Evolutionary conservation across 2,888 invertebrate genomes (phyloP).

Genomic region (Drosophila subquinaria): DNA sequence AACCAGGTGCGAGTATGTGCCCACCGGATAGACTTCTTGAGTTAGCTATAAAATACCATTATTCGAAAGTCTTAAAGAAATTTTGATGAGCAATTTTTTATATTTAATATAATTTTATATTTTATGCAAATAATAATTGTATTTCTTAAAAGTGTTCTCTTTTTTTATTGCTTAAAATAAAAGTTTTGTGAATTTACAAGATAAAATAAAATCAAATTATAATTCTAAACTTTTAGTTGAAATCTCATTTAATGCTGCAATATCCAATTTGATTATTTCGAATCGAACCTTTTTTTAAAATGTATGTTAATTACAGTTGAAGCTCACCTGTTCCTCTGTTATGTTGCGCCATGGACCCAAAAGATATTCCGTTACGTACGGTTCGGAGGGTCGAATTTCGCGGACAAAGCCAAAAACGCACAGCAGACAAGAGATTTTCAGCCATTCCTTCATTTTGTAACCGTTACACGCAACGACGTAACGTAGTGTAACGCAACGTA

Average conservation of each 20-base stretch:
- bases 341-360: constrained; percentile 92
- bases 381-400: constrained; percentile 94
- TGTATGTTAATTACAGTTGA: neutral
- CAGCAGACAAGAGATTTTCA: constrained; percentile 89
- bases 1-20: constrained; percentile 93
- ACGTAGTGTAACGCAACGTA: constrained; percentile 1
- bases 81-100: too few species aligned
- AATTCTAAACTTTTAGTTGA: too few species aligned
- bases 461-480: constrained; percentile 25
- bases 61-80: too few species aligned
- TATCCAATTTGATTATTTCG: too few species aligned
- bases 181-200: too few species aligned
- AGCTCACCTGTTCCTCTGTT: constrained; percentile 86
- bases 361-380: constrained; percentile 92
- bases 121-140: too few species aligned
- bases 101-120: too few species aligned
- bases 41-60: constrained; percentile 87
- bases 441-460: constrained; percentile 87
- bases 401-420: constrained; percentile 93
- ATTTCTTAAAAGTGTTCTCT: too few species aligned
- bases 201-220: too few species aligned
- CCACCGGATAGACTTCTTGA: constrained; percentile 93
- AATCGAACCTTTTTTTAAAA: neutral
- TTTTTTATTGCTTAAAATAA: too few species aligned
- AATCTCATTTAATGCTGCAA: too few species aligned